Conservation (phyloP, 2,888 invertebrate species). For the Ormyrus thymus region DNA sequence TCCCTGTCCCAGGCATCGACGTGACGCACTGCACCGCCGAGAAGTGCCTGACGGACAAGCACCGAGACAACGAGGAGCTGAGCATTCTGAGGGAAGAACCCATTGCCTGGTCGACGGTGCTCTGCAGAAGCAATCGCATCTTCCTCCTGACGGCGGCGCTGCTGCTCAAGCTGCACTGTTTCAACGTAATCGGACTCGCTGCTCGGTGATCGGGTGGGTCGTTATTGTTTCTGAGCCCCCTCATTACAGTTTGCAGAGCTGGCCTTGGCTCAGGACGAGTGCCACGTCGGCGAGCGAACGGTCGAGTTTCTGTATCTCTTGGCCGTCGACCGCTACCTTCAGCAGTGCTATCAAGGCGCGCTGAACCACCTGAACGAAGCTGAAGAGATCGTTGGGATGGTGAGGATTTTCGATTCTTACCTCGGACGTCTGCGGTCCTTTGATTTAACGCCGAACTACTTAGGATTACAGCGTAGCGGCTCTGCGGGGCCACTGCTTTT, state of each 20-base stretch:
- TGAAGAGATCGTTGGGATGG: constrained; percentile 62
- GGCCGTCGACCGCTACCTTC: constrained; percentile 64
- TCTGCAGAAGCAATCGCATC: constrained; percentile 58
- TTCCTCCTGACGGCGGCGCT: constrained; percentile 60
- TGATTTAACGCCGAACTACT: neutral
- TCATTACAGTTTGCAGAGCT: constrained; percentile 63
- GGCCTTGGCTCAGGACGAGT: constrained; percentile 64
- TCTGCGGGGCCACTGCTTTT: constrained; percentile 65
- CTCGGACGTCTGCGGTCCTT: too few species aligned
- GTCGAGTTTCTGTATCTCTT: constrained; percentile 63
- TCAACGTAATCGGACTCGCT: constrained; percentile 58
- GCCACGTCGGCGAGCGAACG: constrained; percentile 54
- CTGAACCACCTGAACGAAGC: constrained; percentile 63
- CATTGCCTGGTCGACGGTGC: constrained; percentile 63
- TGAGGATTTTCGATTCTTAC: constrained; percentile 37
- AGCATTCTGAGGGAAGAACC: constrained; percentile 59
- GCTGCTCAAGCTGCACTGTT: constrained; percentile 63
- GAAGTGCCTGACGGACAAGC: constrained; percentile 62
- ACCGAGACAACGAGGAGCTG: constrained; percentile 42
- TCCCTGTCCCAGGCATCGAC: constrained; percentile 60
- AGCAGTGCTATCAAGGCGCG: constrained; percentile 61
- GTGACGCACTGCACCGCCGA: constrained; percentile 61
- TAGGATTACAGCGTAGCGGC: constrained; percentile 65
- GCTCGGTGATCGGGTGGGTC: too few species aligned
- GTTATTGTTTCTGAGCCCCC: neutral